Conservation (phyloP, 2,113 vertebrate genomes). For the Callocephalon fimbriatum region DNA sequence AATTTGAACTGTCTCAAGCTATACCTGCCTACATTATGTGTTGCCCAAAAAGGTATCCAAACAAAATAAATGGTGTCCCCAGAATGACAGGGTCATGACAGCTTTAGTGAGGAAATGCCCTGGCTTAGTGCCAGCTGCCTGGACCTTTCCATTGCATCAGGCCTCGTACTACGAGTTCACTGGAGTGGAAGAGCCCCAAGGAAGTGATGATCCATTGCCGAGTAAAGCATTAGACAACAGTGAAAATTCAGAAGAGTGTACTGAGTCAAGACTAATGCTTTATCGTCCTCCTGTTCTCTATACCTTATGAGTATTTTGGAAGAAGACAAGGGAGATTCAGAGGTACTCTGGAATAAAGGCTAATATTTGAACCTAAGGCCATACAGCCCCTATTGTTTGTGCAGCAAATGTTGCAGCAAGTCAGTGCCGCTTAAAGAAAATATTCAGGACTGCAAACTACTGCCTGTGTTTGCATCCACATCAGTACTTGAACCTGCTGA, state of each 20-base stretch:
- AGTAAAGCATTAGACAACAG: not conserved
- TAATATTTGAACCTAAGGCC: not conserved
- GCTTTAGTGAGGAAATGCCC: not conserved
- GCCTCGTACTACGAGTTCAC: not conserved
- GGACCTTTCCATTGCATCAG: not conserved
- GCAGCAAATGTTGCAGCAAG: not conserved
- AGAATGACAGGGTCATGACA: not conserved
- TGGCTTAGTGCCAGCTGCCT: not conserved
- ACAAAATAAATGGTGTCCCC: not conserved
- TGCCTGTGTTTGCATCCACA: not conserved
- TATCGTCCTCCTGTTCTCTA: not conserved
- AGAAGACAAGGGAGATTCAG: not conserved
- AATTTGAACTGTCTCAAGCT: not conserved
- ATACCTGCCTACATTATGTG: not conserved
- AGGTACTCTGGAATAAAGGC: not conserved
- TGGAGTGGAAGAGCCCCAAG: slow-evolving; percentile 7
- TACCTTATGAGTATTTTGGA: not conserved
- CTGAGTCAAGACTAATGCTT: not conserved
- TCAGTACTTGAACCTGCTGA: not conserved
- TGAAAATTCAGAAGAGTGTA: not conserved
- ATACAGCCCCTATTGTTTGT: not conserved
- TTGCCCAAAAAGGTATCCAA: not conserved
- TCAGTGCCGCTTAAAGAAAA: not conserved
- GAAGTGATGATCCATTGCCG: not conserved
- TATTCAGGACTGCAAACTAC: not conserved